Percentiles rank a stretch among this genome's conserved stretches.
phyloP scores from a whole-genome alignment of 2,797 vertebrate genomes.

The Petrocephalus schoutedeni region DNA sequence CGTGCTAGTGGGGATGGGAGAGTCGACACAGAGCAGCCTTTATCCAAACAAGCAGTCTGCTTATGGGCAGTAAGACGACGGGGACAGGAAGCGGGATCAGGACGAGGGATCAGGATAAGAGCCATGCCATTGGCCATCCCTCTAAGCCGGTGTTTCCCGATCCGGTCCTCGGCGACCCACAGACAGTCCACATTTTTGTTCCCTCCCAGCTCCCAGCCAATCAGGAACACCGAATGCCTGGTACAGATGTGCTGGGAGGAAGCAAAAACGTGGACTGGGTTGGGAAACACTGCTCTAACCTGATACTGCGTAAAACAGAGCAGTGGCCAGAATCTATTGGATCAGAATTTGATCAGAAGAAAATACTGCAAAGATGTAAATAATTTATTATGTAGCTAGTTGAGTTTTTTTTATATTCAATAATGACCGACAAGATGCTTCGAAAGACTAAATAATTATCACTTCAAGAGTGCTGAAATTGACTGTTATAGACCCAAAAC shows the following conservation, averaged over 20 bases:
- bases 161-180: not conserved
- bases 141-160: not conserved
- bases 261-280: not conserved
- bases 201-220: too few species aligned
- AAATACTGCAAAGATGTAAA: not conserved
- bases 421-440: not conserved
- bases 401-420: not conserved
- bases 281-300: not conserved
- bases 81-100: not conserved
- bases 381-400: not conserved
- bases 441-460: not conserved
- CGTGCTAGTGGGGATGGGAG: conserved; percentile 53
- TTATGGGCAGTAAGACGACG: not conserved
- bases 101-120: not conserved
- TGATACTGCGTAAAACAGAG: not conserved
- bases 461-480: not conserved
- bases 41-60: not conserved
- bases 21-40: not conserved
- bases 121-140: not conserved
- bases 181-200: not conserved
- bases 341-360: not conserved
- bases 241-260: not conserved
- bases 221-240: too few species aligned
- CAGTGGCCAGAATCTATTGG: not conserved
- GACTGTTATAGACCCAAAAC: too few species aligned